These are phyloP conservation scores for Poeciliopsis infans DNA, from an alignment of 2,797 vertebrate genomes.

Conservation along the genomic window DNA sequence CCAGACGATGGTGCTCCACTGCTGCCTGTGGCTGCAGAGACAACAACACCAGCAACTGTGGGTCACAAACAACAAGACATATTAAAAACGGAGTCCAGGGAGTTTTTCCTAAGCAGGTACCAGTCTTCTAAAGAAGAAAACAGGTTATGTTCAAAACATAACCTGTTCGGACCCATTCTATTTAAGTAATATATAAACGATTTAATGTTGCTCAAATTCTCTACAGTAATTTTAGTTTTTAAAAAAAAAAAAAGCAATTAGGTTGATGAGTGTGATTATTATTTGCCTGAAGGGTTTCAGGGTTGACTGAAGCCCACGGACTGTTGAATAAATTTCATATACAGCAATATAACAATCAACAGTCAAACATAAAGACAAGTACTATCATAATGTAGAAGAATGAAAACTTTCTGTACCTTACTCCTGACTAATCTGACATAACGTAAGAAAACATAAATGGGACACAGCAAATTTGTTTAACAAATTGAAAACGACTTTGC, in stretches of 20 bases:
- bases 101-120: slow-evolving; percentile 76
- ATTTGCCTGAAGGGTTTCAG: not conserved
- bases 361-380: not conserved
- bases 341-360: not conserved
- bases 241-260: not conserved
- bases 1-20: slow-evolving; percentile 54
- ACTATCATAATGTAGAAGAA: not conserved
- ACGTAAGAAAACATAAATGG: not conserved
- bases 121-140: not conserved
- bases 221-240: not conserved
- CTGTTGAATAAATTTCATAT: not conserved
- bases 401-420: not conserved
- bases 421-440: not conserved
- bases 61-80: slow-evolving; percentile 22
- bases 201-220: not conserved
- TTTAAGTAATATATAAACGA: not conserved
- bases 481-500: not conserved
- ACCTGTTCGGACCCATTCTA: not conserved
- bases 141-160: not conserved
- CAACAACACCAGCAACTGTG: slow-evolving; percentile 18
- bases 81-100: slow-evolving; percentile 43
- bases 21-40: slow-evolving; percentile 60
- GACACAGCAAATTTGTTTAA: not conserved
- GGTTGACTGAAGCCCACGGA: not conserved
- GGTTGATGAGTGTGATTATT: not conserved